Percentiles rank a stretch among this genome's conserved stretches.
Evolutionary conservation across 2,888 invertebrate species (phyloP).

Genomic region (Ichneumoninae sp.): DNA sequence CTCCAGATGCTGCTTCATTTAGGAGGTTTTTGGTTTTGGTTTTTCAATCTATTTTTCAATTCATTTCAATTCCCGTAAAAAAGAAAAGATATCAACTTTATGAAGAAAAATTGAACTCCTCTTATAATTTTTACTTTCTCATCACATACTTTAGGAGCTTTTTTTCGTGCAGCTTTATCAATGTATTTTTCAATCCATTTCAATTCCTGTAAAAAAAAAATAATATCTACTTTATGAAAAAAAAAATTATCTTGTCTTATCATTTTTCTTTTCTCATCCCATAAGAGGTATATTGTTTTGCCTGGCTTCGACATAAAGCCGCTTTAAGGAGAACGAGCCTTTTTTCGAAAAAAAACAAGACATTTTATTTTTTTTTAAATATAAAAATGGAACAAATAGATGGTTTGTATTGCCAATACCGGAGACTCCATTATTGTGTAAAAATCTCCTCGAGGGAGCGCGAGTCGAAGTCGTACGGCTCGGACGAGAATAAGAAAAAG

Average conservation of each 20-base stretch:
- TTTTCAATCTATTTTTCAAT: not conserved
- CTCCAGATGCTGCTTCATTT: not conserved
- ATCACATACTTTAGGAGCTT: not conserved
- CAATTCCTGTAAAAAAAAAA: not conserved
- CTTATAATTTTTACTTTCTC: too few species aligned
- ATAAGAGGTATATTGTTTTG: too few species aligned
- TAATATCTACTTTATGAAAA: not conserved
- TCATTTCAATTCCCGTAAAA: not conserved
- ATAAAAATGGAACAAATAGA: not conserved
- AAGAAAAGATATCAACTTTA: not conserved
- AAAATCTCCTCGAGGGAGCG: slow-evolving; percentile 4
- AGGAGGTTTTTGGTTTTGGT: not conserved
- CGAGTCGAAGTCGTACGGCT: not conserved
- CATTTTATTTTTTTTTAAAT: not conserved
- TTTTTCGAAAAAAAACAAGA: not conserved
- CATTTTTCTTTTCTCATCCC: too few species aligned
- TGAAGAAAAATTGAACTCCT: too few species aligned
- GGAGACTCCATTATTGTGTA: not conserved
- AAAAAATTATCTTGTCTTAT: too few species aligned
- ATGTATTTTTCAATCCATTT: not conserved
- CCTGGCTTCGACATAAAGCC: too few species aligned
- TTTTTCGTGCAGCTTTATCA: not conserved
- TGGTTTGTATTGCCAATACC: not conserved
- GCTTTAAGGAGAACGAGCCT: too few species aligned
- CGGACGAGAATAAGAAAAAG: slow-evolving; percentile 1